Evolutionary conservation across 2,797 vertebrate genomes (phyloP), one percentile per base, ranked within the genome.

Genomic region (Chrosomus eos): DNA sequence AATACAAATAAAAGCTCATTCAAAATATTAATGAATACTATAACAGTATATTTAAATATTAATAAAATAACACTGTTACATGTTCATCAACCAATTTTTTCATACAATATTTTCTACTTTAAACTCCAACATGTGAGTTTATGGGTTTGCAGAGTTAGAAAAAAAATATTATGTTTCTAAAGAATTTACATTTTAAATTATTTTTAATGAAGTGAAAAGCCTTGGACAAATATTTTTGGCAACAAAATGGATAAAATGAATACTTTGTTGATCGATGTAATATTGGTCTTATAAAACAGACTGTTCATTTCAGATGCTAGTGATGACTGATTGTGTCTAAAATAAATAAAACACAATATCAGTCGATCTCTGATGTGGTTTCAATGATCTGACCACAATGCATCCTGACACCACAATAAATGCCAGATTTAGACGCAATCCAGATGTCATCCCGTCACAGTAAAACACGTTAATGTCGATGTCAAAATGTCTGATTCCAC

Each of bases 321-420:
- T 28, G n/a, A 77, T 60, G 53, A n/a, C 4, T 16, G 19, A 53
- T 74, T 53, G 73, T 53, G 28, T 74, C 48, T 53, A 33, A 36
- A 33, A 75, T 23, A n/a, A 16, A 76, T 23, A 74, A 51, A 28
- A 45, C 43, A 45, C 71, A 73, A 9, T n/a, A 38, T 55, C 51
- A 55, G 1, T 75, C 21, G 7, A 55, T 33, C 31, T 38, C 21
- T 76, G 23, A 58, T 76, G 74, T 40, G 74, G 74, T 62, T n/a
- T 43, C 33, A 53, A 7, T 21, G 31, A 82, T 73, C 75, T 83
- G 48, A 68, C 71, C 75, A 19, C 75, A 43, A 67, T 10, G 18
- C 81, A 68, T 76, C 31, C 8, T 76, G 62, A 28, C 66, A 68
- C 33, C 66, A 68, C 33, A 38, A 36, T 68, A 36, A 38, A 68